A percentile compares a stretch with the other conserved stretches of the same genome.
phyloP scores from a whole-genome alignment of 1,140 invertebrate genomes.

The Coboldia fuscipes region DNA sequence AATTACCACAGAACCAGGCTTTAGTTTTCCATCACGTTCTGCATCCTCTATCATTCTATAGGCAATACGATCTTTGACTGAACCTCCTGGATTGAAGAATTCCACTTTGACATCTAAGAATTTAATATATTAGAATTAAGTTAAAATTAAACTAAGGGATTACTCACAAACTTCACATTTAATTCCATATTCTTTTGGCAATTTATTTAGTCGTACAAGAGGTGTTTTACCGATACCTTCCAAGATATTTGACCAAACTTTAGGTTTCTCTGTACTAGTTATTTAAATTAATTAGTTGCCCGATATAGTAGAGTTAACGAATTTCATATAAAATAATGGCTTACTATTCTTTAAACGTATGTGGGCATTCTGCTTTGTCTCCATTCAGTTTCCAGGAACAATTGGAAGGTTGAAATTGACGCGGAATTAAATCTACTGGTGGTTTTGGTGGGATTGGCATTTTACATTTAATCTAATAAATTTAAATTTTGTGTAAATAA shows the following conservation, averaged over 20 bases:
- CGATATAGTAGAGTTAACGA: too few relatives aligned
- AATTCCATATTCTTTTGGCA: constrained; percentile 60
- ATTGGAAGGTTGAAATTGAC: too few relatives aligned
- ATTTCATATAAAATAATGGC: too few relatives aligned
- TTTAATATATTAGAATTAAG: not conserved
- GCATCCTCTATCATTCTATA: constrained; percentile 84
- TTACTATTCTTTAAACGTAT: too few relatives aligned
- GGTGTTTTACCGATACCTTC: constrained; percentile 84
- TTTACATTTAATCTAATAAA: too few relatives aligned
- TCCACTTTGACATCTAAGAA: constrained; percentile 25
- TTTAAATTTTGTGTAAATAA: too few relatives aligned
- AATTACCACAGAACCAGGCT: constrained; percentile 71
- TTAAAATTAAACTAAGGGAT: not conserved
- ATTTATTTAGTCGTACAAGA: constrained; percentile 66
- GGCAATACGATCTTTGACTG: constrained; percentile 87
- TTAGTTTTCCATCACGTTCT: constrained; percentile 56
- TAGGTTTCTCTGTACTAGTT: too few relatives aligned
- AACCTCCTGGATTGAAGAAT: constrained; percentile 88
- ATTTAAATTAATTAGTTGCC: too few relatives aligned
- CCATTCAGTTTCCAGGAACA: too few relatives aligned
- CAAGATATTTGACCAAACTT: constrained; percentile 60
- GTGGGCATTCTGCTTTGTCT: too few relatives aligned
- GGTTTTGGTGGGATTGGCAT: too few relatives aligned
- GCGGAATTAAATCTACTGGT: too few relatives aligned
- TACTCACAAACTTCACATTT: constrained; percentile 90